Percentiles rank a stretch among this genome's conserved stretches.
Conservation (phyloP, 2,888 invertebrate genomes). For the Cantharis flavilabris region DNA sequence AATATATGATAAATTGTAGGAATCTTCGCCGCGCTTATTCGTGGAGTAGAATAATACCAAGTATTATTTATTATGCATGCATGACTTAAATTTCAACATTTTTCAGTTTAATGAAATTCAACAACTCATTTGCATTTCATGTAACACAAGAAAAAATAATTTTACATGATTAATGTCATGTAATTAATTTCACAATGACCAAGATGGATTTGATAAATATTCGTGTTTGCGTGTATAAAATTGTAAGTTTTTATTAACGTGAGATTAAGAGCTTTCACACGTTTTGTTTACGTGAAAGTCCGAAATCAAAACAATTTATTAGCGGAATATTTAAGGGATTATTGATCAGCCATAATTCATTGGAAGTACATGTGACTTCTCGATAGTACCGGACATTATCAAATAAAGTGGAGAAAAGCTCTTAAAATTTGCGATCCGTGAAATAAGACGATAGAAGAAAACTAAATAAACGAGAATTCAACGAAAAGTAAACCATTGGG, state of each 20-base stretch:
- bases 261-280: constrained; percentile 24
- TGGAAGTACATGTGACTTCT: constrained; percentile 11
- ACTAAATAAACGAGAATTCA: constrained; percentile 41
- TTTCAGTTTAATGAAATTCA: neutral
- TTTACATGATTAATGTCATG: constrained; percentile 34
- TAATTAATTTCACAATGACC: constrained; percentile 36
- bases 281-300: constrained; percentile 17
- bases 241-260: constrained; percentile 24
- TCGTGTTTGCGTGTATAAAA: constrained; percentile 27
- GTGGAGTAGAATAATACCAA: neutral
- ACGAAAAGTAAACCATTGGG: constrained; percentile 33
- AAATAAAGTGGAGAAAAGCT: constrained; percentile 34
- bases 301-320: constrained; percentile 20
- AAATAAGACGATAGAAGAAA: constrained; percentile 52
- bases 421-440: constrained; percentile 53
- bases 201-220: constrained; percentile 28
- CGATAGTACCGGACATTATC: constrained; percentile 25
- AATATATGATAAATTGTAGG: neutral
- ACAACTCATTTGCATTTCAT: constrained; percentile 26
- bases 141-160: constrained; percentile 28
- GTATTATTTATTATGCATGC: neutral
- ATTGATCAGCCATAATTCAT: constrained; percentile 8
- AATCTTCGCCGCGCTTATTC: neutral
- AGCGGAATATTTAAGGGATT: neutral
- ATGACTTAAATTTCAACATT: neutral